Conservation (phyloP, 2,113 vertebrate species). For the Hippopotamus amphibius region DNA sequence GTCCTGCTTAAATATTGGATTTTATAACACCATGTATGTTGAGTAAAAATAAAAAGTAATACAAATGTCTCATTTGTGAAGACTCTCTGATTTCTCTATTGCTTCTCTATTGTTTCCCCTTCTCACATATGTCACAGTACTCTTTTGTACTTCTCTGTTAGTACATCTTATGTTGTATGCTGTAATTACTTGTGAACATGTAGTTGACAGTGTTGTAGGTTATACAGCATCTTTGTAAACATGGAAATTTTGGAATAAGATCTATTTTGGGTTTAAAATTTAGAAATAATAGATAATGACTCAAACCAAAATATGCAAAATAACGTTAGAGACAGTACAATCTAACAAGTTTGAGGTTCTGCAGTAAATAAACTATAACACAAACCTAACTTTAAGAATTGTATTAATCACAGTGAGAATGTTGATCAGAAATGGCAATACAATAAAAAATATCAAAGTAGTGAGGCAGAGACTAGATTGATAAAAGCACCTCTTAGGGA, state of each 20-base stretch:
- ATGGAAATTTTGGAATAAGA: background rate
- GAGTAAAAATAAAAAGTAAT: background rate
- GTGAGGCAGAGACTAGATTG: background rate
- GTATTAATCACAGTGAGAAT: background rate
- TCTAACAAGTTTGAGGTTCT: background rate
- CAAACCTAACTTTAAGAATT: background rate
- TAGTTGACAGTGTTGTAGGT: background rate
- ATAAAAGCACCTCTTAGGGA: background rate
- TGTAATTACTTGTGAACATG: background rate
- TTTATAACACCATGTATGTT: background rate
- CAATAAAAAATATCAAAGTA: background rate
- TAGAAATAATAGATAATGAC: background rate
- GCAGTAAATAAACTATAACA: background rate
- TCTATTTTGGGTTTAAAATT: background rate
- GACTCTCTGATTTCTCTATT: background rate
- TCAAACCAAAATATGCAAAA: background rate
- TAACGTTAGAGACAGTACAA: background rate
- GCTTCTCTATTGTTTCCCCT: background rate
- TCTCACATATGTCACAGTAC: background rate
- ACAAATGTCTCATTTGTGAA: background rate
- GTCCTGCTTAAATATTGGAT: background rate
- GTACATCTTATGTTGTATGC: background rate
- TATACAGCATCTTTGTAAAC: background rate
- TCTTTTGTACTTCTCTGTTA: background rate
- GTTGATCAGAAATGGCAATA: background rate